Conservation (phyloP, 2,888 invertebrate genomes). For the Neoaliturus tenellus region DNA sequence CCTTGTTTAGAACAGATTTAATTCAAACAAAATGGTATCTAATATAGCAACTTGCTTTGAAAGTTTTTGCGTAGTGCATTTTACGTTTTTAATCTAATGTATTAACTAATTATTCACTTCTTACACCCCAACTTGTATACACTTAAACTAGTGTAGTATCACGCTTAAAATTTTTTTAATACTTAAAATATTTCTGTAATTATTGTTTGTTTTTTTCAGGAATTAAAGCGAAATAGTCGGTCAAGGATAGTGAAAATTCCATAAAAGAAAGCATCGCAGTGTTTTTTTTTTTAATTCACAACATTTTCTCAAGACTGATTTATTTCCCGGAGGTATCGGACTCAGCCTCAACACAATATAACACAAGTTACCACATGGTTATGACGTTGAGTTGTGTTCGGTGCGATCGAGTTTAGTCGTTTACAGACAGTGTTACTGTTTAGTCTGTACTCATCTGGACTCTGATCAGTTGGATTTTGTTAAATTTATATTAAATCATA, state of each 20-base stretch:
- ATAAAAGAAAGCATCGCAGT: conserved; percentile 9
- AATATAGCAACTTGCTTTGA: no score
- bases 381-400: neutral
- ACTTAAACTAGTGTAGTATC: no score
- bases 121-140: no score
- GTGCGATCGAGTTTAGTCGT: neutral
- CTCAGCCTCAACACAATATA: neutral
- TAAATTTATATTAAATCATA: conserved; percentile 26
- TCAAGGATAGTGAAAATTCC: conserved; percentile 28
- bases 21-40: no score
- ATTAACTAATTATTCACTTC: no score
- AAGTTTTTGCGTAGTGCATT: no score
- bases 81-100: no score
- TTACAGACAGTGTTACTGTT: conserved; percentile 21
- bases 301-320: conserved; percentile 38
- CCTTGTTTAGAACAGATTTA: no score
- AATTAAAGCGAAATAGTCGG: neutral
- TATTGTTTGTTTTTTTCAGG: no score
- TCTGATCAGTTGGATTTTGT: conserved; percentile 22
- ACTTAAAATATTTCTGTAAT: no score
- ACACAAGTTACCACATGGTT: conserved; percentile 13
- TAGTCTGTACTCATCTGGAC: conserved; percentile 20
- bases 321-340: neutral
- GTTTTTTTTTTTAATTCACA: conserved; percentile 8
- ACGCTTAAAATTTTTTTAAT: no score